Conservation (phyloP, 2,888 invertebrate species). For the Rotaria magnacalcarata region DNA sequence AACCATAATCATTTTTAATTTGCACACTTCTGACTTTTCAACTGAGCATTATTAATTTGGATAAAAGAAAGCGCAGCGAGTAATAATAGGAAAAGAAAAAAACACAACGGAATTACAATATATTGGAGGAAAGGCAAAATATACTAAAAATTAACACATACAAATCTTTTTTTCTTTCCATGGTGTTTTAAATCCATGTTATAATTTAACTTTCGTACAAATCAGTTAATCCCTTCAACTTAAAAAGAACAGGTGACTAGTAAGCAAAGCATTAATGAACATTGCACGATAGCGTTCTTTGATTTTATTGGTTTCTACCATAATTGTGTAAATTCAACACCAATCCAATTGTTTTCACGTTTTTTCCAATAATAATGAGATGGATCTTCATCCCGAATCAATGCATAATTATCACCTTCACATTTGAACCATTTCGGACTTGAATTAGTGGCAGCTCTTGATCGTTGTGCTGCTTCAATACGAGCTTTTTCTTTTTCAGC, state of each 20-base stretch:
- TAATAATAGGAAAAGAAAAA: background rate
- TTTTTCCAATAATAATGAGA: slow-evolving; percentile 13
- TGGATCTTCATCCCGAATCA: background rate
- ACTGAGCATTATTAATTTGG: background rate
- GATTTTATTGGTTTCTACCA: background rate
- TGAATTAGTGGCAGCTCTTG: background rate
- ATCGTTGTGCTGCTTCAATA: slow-evolving; percentile 71
- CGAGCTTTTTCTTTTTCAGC: slow-evolving; percentile 71
- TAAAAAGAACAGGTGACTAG: background rate
- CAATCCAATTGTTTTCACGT: background rate
- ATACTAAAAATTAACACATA: background rate
- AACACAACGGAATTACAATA: background rate
- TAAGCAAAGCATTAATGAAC: background rate
- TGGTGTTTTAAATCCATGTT: background rate
- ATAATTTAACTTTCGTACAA: background rate
- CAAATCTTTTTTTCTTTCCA: background rate
- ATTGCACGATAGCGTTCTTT: background rate
- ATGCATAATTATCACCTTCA: background rate
- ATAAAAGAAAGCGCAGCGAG: background rate
- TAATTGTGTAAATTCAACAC: background rate
- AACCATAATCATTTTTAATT: background rate
- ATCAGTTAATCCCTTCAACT: background rate
- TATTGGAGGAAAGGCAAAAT: background rate
- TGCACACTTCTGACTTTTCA: background rate
- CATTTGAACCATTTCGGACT: background rate